These are phyloP conservation scores for Bufo bufo DNA, from an alignment of 2,113 vertebrate species.

Conservation along the genomic window DNA sequence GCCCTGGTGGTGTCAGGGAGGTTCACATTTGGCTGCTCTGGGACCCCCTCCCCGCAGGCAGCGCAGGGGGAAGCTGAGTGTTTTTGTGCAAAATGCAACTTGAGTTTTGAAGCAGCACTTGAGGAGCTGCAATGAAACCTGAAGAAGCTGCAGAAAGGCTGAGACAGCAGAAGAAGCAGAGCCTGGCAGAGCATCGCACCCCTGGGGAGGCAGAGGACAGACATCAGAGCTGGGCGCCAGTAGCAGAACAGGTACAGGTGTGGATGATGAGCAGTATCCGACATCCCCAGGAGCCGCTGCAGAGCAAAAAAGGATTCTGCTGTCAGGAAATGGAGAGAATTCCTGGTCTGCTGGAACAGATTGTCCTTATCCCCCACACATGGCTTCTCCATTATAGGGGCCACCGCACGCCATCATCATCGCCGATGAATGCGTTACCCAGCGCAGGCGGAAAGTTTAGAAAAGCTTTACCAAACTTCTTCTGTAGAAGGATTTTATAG, in stretches of 20 bases:
- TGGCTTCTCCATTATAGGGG: constrained; percentile 1
- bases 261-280: background rate
- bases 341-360: background rate
- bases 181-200: background rate
- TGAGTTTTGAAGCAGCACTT: constrained; percentile 57
- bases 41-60: background rate
- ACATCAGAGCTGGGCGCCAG: background rate
- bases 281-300: background rate
- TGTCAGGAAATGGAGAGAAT: constrained; percentile 14
- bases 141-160: constrained; percentile 40
- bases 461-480: background rate
- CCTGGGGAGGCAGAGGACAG: background rate
- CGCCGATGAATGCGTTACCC: background rate
- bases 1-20: background rate
- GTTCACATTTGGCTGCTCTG: background rate
- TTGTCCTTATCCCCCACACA: background rate
- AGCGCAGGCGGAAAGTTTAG: background rate
- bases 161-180: background rate
- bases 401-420: background rate
- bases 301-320: background rate
- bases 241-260: background rate
- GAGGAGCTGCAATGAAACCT: constrained; percentile 46
- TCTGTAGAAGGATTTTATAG: background rate
- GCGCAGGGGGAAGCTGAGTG: constrained; percentile 21
- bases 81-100: constrained; percentile 43